Base-by-base conservation (phyloP, 2,888 invertebrate species). In the Stenolophus ochropezus region DNA sequence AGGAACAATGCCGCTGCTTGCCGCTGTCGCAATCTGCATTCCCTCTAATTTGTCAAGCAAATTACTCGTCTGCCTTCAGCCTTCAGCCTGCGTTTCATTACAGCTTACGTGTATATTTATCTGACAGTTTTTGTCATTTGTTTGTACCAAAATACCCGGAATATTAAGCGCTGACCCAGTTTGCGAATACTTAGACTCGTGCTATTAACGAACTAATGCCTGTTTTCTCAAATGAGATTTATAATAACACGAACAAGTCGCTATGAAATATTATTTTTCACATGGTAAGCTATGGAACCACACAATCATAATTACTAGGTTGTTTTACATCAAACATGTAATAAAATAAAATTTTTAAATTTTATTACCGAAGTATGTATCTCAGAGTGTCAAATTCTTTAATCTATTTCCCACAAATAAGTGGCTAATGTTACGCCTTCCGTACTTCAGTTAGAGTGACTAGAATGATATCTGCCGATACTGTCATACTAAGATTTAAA, bases 41-140 rank as follows among this genome's bases (percentile, higher is more conserved):
- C 61, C 23, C 77, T 77, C 61, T 61, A 77, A 77, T 61, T 77
- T 77, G 61, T 61, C 77, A 77, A 77, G 61, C 56, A 77, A 77
- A 77, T 77, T 77, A 61, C 20, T 42, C 73, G 18, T 42, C 69
- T 33, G 69, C 42, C 47, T 33, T 33, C 33, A 42, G 33, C 33
- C 47, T 33, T 33, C n/a, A n/a, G n/a, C n/a, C n/a, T n/a, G n/a
- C 69, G 47, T 69, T 69, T 69, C 69, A 69, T 73, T 73, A 73
- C 49, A 49, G 33, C 42, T 49, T 73, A 73, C 73, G 16, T 73
- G 73, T 73, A 49, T 49, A 73, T 73, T 73, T 49, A 73, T 49
- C 73, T 73, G 73, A 49, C 49, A 73, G 73, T 73, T 73, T 73
- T 69, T 49, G 49, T 73, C 73, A 73, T 73, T 49, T 73, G 49